Percentiles rank a stretch among this genome's conserved stretches.
These are phyloP conservation scores for Lacanobia oleracea DNA, from an alignment of 2,888 invertebrate species.

Conservation along the genomic window DNA sequence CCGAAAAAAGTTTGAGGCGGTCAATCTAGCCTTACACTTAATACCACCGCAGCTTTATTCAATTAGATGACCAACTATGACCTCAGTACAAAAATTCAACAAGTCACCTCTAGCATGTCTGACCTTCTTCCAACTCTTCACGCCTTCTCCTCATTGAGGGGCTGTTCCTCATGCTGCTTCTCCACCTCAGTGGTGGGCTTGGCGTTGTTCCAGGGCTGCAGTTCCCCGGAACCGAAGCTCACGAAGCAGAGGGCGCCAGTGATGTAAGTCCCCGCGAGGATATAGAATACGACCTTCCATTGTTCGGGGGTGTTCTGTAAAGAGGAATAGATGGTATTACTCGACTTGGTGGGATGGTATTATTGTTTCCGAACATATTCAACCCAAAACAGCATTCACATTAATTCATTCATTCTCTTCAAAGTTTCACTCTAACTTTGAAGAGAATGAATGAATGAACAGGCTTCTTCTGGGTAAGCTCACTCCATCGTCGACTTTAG, in stretches of 20 bases:
- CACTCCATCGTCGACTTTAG: too few species aligned
- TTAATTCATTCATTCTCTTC: too few species aligned
- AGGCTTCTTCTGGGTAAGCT: too few species aligned
- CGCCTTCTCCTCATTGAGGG: slow-evolving; percentile 82
- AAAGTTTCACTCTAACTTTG: too few species aligned
- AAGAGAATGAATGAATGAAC: too few species aligned
- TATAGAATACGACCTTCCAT: slow-evolving; percentile 96
- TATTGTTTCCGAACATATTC: too few species aligned
- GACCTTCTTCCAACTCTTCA: slow-evolving; percentile 60
- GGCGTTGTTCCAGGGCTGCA: slow-evolving; percentile 88
- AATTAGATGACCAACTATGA: slow-evolving; percentile 4
- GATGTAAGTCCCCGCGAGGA: slow-evolving; percentile 93
- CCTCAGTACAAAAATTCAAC: neutral
- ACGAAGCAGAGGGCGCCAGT: slow-evolving; percentile 92
- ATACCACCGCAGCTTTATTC: neutral
- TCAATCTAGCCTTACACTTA: neutral
- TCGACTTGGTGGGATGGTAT: too few species aligned
- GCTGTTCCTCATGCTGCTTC: slow-evolving; percentile 80
- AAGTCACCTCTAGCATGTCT: slow-evolving; percentile 41
- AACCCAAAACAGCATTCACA: too few species aligned
- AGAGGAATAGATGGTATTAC: too few species aligned
- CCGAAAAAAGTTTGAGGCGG: neutral
- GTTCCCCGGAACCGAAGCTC: slow-evolving; percentile 92
- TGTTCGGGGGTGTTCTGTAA: slow-evolving; percentile 93
- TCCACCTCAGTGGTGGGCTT: slow-evolving; percentile 52